phyloP scores from a whole-genome alignment of 2,888 invertebrate genomes.

The Aspidiotus rigidus region DNA sequence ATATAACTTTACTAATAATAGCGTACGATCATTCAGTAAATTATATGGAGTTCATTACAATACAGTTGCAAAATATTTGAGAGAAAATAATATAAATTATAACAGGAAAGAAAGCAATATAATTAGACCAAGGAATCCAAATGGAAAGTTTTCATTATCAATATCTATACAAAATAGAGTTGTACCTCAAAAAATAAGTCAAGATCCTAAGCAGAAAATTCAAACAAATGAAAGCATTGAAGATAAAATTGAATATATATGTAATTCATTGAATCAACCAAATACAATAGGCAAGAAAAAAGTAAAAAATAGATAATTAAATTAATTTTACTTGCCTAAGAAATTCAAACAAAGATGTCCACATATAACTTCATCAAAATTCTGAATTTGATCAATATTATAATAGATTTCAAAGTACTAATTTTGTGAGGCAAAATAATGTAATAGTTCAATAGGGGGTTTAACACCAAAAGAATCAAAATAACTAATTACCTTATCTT shows the following conservation, averaged over 20 bases:
- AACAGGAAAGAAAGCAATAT: conserved; percentile 1
- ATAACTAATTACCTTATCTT: conserved; percentile 20
- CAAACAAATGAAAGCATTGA: conserved; percentile 4
- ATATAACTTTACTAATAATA: conserved; percentile 5
- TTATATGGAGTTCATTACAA: conserved; percentile 4
- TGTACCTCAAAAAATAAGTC: conserved; percentile 4
- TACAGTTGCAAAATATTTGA: conserved; percentile 1
- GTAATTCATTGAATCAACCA: conserved; percentile 4
- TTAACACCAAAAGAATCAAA: conserved; percentile 28
- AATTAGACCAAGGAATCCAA: conserved; percentile 4
- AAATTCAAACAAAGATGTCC: conserved; percentile 10
- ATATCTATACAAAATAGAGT: conserved; percentile 4
- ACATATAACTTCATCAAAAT: conserved; percentile 13
- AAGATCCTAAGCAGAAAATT: conserved; percentile 3
- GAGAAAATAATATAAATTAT: conserved; percentile 4
- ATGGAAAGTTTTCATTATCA: conserved; percentile 4
- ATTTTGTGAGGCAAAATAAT: conserved; percentile 7
- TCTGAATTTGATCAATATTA: conserved; percentile 11
- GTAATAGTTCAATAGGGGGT: conserved; percentile 19
- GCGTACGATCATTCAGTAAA: conserved; percentile 4
- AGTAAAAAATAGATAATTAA: conserved; percentile 6
- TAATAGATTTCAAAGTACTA: conserved; percentile 4
- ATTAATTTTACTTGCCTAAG: conserved; percentile 2
- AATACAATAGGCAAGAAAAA: conserved; percentile 2
- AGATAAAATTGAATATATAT: conserved; percentile 4